A percentile compares a stretch with the other conserved stretches of the same genome.
These are phyloP conservation scores for Triplophysa rosa DNA, from an alignment of 2,113 vertebrate species.

Conservation along the genomic window DNA sequence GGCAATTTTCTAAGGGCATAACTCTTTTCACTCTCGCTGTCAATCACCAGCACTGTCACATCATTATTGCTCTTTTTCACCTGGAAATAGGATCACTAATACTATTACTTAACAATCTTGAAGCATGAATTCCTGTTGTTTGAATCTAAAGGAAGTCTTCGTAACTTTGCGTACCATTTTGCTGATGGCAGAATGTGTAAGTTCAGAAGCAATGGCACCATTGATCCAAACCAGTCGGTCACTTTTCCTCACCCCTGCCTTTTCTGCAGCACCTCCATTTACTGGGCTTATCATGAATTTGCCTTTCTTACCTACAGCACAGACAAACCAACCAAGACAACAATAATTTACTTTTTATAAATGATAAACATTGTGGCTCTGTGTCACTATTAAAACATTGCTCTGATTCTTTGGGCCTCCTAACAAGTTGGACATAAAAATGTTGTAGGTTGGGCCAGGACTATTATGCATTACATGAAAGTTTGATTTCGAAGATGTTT, in stretches of 20 bases:
- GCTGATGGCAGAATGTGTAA: constrained; percentile 70
- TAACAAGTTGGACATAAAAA: too few species aligned
- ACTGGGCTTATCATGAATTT: constrained; percentile 76
- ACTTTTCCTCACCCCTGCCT: constrained; percentile 78
- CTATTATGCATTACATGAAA: not conserved
- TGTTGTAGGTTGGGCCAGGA: too few species aligned
- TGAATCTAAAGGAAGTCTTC: not conserved
- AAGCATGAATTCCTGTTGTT: too few species aligned
- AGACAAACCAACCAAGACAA: not conserved
- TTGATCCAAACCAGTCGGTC: constrained; percentile 88
- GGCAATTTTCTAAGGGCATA: constrained; percentile 75
- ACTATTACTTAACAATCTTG: not conserved
- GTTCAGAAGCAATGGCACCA: constrained; percentile 72
- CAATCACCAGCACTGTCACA: constrained; percentile 84
- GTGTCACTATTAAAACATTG: too few species aligned
- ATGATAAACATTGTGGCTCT: not conserved
- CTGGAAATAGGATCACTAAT: constrained; percentile 62
- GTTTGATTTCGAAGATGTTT: not conserved
- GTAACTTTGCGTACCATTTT: constrained; percentile 74
- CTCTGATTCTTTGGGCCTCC: too few species aligned
- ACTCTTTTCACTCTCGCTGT: constrained; percentile 74
- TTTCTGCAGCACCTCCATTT: constrained; percentile 79
- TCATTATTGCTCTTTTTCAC: constrained; percentile 76
- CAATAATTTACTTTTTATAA: too few species aligned
- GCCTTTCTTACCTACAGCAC: constrained; percentile 73